Conservation (phyloP, 2,888 invertebrate genomes). For the Ophion obscuratus region DNA sequence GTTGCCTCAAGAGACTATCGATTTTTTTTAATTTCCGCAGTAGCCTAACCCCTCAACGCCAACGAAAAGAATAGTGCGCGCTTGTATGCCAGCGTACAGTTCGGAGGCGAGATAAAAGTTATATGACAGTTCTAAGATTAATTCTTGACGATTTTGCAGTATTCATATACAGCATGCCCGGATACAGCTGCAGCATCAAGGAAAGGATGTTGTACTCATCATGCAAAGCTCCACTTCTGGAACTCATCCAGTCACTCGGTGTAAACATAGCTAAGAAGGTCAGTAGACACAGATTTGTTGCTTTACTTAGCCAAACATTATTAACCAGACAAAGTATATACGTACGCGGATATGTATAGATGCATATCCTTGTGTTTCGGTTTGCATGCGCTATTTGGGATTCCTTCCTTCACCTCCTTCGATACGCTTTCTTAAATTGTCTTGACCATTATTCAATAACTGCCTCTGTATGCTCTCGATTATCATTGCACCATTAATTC, state of each 20-base stretch:
- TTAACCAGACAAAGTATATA: background rate
- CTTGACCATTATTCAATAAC: conserved; percentile 42
- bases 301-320: background rate
- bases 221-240: conserved; percentile 96
- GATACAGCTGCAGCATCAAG: conserved; percentile 97
- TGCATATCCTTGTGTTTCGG: conserved; percentile 13
- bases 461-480: conserved; percentile 63
- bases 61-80: no score
- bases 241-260: conserved; percentile 91
- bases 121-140: conserved; percentile 7
- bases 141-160: conserved; percentile 87
- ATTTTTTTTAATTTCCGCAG: no score
- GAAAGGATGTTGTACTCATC: conserved; percentile 99
- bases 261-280: conserved; percentile 95
- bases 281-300: conserved; percentile 75
- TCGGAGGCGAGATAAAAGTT: no score
- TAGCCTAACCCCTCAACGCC: no score
- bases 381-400: conserved; percentile 58
- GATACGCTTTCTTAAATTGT: conserved; percentile 48
- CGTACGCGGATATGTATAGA: background rate
- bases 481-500: conserved; percentile 61
- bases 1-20: no score
- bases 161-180: conserved; percentile 99
- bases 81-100: background rate
- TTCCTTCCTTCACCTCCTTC: conserved; percentile 27